A percentile compares a stretch with the other conserved stretches of the same genome.
These are phyloP conservation scores for Periophthalmus modestus DNA, from an alignment of 2,113 vertebrate species.

Conservation along the genomic window DNA sequence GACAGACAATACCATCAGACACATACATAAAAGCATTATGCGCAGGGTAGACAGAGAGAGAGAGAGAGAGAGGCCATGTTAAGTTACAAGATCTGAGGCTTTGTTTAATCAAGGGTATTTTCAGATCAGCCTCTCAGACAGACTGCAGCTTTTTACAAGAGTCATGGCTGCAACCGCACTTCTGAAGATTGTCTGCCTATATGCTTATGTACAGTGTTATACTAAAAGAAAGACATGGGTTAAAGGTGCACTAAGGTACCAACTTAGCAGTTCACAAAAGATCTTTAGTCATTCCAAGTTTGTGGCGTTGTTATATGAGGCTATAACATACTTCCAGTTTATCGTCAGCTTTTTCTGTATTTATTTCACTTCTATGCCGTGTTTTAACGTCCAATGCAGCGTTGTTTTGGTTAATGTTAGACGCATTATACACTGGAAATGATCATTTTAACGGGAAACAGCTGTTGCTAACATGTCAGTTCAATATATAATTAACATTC, in stretches of 20 bases:
- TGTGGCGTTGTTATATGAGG: too few relatives aligned
- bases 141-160: neutral
- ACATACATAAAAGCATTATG: conserved; percentile 10
- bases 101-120: conserved; percentile 31
- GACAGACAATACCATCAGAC: conserved; percentile 25
- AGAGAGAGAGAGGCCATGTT: neutral
- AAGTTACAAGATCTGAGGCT: conserved; percentile 3
- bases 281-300: too few relatives aligned
- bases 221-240: neutral
- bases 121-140: conserved; percentile 13
- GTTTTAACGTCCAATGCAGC: too few relatives aligned
- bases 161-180: conserved; percentile 11
- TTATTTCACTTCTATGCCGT: too few relatives aligned
- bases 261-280: too few relatives aligned
- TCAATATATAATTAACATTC: too few relatives aligned
- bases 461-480: too few relatives aligned
- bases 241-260: neutral
- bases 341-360: too few relatives aligned
- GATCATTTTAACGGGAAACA: too few relatives aligned
- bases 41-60: conserved; percentile 4
- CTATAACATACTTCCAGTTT: too few relatives aligned
- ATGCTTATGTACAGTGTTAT: neutral
- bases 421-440: too few relatives aligned
- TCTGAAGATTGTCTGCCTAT: neutral
- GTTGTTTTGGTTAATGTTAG: too few relatives aligned